A percentile compares a stretch with the other conserved stretches of the same genome.
Conservation (phyloP, 2,888 invertebrate genomes). For the Amaurobius ferox region DNA sequence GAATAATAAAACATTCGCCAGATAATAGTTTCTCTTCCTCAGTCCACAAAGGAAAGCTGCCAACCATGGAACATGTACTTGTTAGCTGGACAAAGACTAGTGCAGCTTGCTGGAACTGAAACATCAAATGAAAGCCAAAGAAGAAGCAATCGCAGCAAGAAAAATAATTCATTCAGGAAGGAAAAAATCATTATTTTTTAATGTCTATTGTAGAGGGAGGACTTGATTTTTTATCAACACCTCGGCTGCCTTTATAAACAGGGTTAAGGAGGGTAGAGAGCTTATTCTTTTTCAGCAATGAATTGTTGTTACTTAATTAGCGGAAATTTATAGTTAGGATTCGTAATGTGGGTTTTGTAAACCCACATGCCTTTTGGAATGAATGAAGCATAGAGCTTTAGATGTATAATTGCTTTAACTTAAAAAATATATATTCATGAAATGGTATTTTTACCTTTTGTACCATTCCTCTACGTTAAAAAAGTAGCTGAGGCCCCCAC, state of each 20-base stretch:
- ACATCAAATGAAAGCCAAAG: slow-evolving; percentile 9
- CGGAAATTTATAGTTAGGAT: background rate
- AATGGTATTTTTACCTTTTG: too few species aligned
- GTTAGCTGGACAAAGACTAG: slow-evolving; percentile 43
- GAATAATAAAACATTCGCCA: background rate
- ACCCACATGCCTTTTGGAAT: too few species aligned
- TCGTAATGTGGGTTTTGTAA: too few species aligned
- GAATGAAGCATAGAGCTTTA: too few species aligned
- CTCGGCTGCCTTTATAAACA: background rate
- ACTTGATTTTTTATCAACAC: slow-evolving; percentile 21
- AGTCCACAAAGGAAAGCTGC: slow-evolving; percentile 51
- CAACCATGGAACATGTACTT: slow-evolving; percentile 44
- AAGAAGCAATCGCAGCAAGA: background rate
- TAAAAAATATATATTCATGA: too few species aligned
- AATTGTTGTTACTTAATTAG: slow-evolving; percentile 11
- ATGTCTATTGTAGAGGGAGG: background rate
- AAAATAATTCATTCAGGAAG: slow-evolving; percentile 37
- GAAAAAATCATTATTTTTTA: slow-evolving; percentile 13
- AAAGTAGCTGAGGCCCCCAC: too few species aligned
- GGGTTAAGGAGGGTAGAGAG: background rate
- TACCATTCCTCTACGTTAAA: too few species aligned
- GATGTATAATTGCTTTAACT: too few species aligned
- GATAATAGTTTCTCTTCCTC: background rate
- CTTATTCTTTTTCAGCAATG: background rate
- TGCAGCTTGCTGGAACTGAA: slow-evolving; percentile 22